These are phyloP conservation scores for Scaptomyza reducta DNA, from an alignment of 2,888 invertebrate genomes.

Conservation along the genomic window DNA sequence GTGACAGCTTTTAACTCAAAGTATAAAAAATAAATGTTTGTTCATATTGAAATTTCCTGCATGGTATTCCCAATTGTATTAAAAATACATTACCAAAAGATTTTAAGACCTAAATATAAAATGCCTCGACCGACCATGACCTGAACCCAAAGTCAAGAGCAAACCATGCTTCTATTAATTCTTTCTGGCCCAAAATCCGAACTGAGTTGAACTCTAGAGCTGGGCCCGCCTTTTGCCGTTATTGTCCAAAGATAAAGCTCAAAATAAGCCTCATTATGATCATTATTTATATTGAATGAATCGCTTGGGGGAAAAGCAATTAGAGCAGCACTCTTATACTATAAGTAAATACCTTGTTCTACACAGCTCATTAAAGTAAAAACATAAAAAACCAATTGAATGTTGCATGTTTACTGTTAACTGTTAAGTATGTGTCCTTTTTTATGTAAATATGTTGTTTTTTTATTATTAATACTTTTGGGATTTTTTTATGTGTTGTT, in stretches of 20 bases:
- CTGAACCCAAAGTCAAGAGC: conserved; percentile 11
- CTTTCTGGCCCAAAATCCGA: conserved; percentile 2
- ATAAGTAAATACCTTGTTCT: neutral
- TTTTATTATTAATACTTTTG: conserved; percentile 4
- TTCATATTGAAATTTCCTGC: neutral
- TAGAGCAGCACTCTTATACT: conserved; percentile 9
- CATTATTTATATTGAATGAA: conserved; percentile 36
- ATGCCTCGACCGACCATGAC: conserved; percentile 34
- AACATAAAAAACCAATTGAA: conserved; percentile 8
- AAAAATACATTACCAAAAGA: conserved; percentile 4
- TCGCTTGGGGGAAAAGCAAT: conserved; percentile 33
- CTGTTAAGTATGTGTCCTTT: conserved; percentile 33
- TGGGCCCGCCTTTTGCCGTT: conserved; percentile 27
- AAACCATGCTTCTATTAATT: neutral
- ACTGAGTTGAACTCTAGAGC: neutral
- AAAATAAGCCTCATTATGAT: conserved; percentile 37
- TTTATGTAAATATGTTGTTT: conserved; percentile 17
- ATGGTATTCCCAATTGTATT: conserved; percentile 1
- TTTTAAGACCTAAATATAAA: neutral
- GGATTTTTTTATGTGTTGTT: conserved; percentile 28
- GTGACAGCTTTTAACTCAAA: neutral
- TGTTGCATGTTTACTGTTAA: conserved; percentile 42
- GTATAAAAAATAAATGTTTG: neutral
- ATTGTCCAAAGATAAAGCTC: conserved; percentile 22
- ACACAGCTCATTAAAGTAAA: conserved; percentile 13